Evolutionary conservation across 2,888 invertebrate genomes (phyloP).

Genomic region (Trilocha varians): DNA sequence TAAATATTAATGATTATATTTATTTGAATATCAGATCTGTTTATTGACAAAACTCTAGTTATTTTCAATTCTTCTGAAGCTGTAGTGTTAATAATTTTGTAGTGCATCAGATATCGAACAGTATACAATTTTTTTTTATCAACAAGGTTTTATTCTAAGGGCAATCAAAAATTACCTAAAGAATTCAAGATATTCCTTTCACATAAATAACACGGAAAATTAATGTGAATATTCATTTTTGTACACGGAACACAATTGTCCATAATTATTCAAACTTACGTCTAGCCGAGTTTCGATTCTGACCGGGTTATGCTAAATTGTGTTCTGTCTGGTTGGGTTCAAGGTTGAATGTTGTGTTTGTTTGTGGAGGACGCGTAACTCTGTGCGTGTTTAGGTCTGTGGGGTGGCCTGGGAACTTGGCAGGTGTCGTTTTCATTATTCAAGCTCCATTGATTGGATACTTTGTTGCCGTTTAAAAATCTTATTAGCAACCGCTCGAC

Average conservation of each 20-base stretch:
- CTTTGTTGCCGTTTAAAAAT: slow-evolving; percentile 73
- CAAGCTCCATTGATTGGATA: slow-evolving; percentile 72
- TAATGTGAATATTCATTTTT: slow-evolving; percentile 20
- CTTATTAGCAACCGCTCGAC: slow-evolving; percentile 67
- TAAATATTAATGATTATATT: no score
- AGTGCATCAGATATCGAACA: no score
- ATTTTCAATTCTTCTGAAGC: no score
- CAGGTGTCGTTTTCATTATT: slow-evolving; percentile 73
- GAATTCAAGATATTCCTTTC: not conserved
- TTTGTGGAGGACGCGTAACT: slow-evolving; percentile 27
- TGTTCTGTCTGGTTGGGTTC: slow-evolving; percentile 23
- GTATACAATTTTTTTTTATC: no score
- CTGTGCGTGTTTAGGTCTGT: slow-evolving; percentile 56
- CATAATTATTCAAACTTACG: slow-evolving; percentile 62
- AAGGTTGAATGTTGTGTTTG: slow-evolving; percentile 34
- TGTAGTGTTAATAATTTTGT: no score
- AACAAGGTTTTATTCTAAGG: no score
- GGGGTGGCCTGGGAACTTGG: slow-evolving; percentile 60
- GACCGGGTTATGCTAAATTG: slow-evolving; percentile 20
- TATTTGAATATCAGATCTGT: no score
- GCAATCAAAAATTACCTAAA: no score
- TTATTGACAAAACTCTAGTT: no score
- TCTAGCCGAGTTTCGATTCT: slow-evolving; percentile 27
- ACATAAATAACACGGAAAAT: not conserved
- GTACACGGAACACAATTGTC: slow-evolving; percentile 52